Percentiles rank a stretch among this genome's conserved stretches.
Evolutionary conservation across 2,113 vertebrate genomes (phyloP).

Genomic region (Pelusios castaneus): DNA sequence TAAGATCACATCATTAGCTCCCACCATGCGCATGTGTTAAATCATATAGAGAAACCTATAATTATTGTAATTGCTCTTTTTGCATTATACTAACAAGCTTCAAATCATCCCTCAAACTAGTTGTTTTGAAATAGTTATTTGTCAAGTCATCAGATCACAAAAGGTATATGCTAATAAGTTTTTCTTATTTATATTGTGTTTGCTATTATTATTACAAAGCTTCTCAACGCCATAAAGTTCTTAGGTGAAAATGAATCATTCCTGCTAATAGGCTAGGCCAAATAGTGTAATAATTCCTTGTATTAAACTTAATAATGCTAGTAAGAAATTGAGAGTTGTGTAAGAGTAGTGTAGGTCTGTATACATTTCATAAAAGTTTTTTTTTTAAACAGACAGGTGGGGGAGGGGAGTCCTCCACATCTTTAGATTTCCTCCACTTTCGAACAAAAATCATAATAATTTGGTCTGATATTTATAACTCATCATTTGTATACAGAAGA

Average conservation of each 20-base stretch:
- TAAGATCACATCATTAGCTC: constrained; percentile 64
- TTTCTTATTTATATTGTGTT: constrained; percentile 61
- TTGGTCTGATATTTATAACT: not conserved
- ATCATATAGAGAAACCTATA: constrained; percentile 75
- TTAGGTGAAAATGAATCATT: constrained; percentile 40
- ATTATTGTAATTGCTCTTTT: constrained; percentile 82
- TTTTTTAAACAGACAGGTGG: not conserved
- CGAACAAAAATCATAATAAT: not conserved
- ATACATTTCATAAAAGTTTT: constrained; percentile 6
- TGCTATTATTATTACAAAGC: constrained; percentile 56
- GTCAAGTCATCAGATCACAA: constrained; percentile 75
- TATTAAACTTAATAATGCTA: not conserved
- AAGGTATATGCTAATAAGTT: constrained; percentile 64
- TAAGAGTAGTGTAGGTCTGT: not conserved
- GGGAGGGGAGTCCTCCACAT: not conserved
- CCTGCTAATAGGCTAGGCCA: constrained; percentile 10
- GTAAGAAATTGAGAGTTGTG: constrained; percentile 3
- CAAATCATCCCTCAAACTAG: constrained; percentile 67
- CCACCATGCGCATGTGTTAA: constrained; percentile 69
- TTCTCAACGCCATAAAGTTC: constrained; percentile 61
- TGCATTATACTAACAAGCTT: constrained; percentile 75
- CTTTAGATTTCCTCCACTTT: not conserved
- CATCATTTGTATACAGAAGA: not conserved
- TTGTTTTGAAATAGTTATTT: constrained; percentile 77
- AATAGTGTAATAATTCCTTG: constrained; percentile 22